Percentiles rank a stretch among this genome's conserved stretches.
Conservation (phyloP, 2,797 vertebrate genomes). For the Podargus strigoides region DNA sequence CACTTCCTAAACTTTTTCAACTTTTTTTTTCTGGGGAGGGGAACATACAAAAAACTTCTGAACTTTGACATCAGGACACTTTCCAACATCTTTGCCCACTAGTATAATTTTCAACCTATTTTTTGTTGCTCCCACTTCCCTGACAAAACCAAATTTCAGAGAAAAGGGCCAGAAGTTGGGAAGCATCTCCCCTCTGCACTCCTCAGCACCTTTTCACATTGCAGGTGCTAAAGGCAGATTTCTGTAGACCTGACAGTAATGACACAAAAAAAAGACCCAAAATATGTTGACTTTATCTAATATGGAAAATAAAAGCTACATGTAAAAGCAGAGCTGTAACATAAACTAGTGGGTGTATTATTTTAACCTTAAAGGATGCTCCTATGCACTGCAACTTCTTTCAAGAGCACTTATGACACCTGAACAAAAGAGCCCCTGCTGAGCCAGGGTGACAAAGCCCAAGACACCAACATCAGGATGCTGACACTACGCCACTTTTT, state of each 20-base stretch:
- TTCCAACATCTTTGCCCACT: background rate
- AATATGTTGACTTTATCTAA: background rate
- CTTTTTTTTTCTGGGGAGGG: no score
- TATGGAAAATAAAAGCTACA: background rate
- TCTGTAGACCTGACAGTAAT: background rate
- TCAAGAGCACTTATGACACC: background rate
- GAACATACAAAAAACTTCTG: background rate
- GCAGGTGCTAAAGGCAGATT: no score
- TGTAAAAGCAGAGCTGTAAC: rapidly evolving
- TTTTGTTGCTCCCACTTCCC: background rate
- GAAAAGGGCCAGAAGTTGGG: background rate
- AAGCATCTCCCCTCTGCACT: background rate
- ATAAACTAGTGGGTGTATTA: rapidly evolving
- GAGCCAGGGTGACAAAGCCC: background rate
- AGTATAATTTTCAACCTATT: rapidly evolving
- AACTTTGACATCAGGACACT: background rate
- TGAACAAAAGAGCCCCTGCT: background rate
- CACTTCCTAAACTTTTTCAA: background rate
- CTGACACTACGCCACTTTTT: background rate
- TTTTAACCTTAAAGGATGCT: background rate
- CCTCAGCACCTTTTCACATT: no score
- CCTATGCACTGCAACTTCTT: rapidly evolving
- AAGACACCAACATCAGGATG: background rate
- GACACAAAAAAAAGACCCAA: background rate
- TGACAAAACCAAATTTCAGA: background rate